A percentile compares a stretch with the other conserved stretches of the same genome.
phyloP scores from a whole-genome alignment of 2,797 vertebrate species.

The Emys orbicularis region DNA sequence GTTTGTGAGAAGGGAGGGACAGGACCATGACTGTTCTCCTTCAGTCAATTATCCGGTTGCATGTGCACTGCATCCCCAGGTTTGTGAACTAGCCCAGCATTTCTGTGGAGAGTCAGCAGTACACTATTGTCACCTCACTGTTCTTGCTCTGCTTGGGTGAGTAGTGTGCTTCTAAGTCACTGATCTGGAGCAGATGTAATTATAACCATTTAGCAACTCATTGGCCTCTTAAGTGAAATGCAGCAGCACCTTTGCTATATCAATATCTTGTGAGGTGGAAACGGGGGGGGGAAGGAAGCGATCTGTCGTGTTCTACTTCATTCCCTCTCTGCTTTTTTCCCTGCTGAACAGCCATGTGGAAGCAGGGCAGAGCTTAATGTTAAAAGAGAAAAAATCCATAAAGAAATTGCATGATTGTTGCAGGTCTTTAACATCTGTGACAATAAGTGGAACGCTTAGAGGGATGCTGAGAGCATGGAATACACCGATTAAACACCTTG shows the following conservation, averaged over 20 bases:
- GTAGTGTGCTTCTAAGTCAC: background rate
- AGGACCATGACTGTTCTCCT: slow-evolving; percentile 15
- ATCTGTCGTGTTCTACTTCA: background rate
- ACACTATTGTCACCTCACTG: background rate
- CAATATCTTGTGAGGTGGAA: background rate
- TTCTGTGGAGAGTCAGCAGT: background rate
- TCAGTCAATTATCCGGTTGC: slow-evolving; percentile 2
- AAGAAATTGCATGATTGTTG: background rate
- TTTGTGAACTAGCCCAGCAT: background rate
- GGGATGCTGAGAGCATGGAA: background rate
- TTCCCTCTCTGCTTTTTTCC: slow-evolving; percentile 8
- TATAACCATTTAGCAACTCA: slow-evolving; percentile 29
- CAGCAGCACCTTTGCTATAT: background rate
- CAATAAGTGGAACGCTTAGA: background rate
- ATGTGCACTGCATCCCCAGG: background rate
- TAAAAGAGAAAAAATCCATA: background rate
- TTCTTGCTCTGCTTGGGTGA: background rate
- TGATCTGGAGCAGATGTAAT: background rate
- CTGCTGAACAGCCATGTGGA: background rate
- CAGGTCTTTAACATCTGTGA: background rate
- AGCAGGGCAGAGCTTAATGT: background rate
- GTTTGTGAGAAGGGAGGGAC: slow-evolving; percentile 28
- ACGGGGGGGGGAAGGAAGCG: background rate
- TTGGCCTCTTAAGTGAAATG: background rate
- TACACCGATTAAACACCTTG: background rate